These are phyloP conservation scores for Aphaenogaster floridana DNA, from an alignment of 1,140 invertebrate genomes.

Conservation along the genomic window DNA sequence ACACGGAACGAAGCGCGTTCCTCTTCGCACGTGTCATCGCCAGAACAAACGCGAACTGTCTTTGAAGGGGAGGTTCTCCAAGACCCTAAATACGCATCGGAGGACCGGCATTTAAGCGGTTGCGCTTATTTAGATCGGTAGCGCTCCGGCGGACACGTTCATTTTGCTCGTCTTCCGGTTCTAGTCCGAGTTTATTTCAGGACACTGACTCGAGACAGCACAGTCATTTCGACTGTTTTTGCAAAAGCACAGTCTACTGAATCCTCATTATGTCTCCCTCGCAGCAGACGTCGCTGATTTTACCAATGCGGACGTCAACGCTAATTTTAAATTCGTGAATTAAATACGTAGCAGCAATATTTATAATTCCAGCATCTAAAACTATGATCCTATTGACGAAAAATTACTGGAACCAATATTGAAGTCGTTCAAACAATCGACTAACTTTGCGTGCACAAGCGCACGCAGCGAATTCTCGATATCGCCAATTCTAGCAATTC, in stretches of 20 bases:
- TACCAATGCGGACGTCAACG: background rate
- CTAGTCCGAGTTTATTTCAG: slow-evolving; percentile 61
- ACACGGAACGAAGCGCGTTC: background rate
- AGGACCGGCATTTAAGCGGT: slow-evolving; percentile 29
- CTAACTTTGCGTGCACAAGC: background rate
- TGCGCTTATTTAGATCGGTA: slow-evolving; percentile 52
- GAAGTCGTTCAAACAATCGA: background rate
- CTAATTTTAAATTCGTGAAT: background rate
- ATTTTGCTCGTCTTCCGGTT: slow-evolving; percentile 64
- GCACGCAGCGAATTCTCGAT: background rate
- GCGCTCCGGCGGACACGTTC: slow-evolving; percentile 50
- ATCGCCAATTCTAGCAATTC: background rate
- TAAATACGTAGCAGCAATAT: background rate
- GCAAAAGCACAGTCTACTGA: background rate
- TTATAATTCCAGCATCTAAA: background rate
- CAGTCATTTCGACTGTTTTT: slow-evolving; percentile 15
- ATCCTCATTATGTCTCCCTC: background rate
- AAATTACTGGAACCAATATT: background rate
- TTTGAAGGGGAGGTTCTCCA: slow-evolving; percentile 22
- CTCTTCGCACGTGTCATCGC: slow-evolving; percentile 11
- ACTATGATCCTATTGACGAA: background rate
- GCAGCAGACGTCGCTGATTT: background rate
- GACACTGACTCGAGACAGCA: slow-evolving; percentile 53
- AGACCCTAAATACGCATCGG: slow-evolving; percentile 25
- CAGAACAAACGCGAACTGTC: slow-evolving; percentile 7